Evolutionary conservation across 2,888 invertebrate genomes (phyloP).

Genomic region (Frankliniella intonsa): DNA sequence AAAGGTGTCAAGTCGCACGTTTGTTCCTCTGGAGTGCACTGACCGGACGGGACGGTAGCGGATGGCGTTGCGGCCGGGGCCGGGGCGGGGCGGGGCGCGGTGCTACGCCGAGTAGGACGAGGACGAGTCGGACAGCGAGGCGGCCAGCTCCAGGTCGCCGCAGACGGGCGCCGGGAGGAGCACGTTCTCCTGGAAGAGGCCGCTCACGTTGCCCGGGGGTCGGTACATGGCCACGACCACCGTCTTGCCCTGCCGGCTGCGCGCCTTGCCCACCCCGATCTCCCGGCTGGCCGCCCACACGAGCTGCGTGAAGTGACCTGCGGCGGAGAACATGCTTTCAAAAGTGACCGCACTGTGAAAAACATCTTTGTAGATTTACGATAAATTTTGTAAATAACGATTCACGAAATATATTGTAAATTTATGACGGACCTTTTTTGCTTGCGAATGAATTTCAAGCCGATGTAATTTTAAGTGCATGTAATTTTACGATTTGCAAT

Average conservation of each 20-base stretch:
- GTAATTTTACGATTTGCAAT: too few species aligned
- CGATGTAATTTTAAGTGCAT: too few species aligned
- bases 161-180: slow-evolving; percentile 53
- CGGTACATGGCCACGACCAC: slow-evolving; percentile 81
- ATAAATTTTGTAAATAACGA: too few species aligned
- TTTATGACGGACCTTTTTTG: too few species aligned
- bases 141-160: slow-evolving; percentile 2
- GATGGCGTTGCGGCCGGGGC: neutral
- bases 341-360: too few species aligned
- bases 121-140: slow-evolving; percentile 11
- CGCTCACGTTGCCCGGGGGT: slow-evolving; percentile 72
- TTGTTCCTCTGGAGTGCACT: too few species aligned
- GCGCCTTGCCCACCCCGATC: slow-evolving; percentile 77
- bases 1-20: too few species aligned
- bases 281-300: slow-evolving; percentile 73
- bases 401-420: too few species aligned
- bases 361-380: too few species aligned
- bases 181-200: slow-evolving; percentile 72
- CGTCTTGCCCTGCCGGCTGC: slow-evolving; percentile 69
- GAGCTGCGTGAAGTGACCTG: slow-evolving; percentile 83
- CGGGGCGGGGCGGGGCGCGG: slow-evolving; percentile 18
- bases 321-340: slow-evolving; percentile 37
- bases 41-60: slow-evolving; percentile 2
- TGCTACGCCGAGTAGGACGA: slow-evolving; percentile 19
- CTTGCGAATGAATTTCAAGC: too few species aligned